phyloP scores from a whole-genome alignment of 2,113 vertebrate species.

The Psettodes erumei region DNA sequence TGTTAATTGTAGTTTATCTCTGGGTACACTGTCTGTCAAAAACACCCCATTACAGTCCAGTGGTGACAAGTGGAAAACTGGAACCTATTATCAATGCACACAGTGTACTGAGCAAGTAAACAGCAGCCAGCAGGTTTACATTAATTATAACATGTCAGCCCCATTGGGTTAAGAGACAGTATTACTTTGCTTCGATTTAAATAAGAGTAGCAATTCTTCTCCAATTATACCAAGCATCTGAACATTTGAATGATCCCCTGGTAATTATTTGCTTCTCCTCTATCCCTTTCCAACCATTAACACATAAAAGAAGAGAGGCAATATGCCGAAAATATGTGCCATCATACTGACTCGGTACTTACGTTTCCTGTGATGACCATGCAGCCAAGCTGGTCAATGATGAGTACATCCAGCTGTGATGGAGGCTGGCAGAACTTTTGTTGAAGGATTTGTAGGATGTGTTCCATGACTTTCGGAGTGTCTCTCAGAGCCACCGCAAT shows the following conservation, averaged over 20 bases:
- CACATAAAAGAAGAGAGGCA: background rate
- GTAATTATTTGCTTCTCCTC: background rate
- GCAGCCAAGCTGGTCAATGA: constrained; percentile 96
- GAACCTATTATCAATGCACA: constrained; percentile 27
- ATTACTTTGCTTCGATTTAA: constrained; percentile 6
- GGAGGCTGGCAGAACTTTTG: constrained; percentile 98
- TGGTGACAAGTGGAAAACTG: constrained; percentile 13
- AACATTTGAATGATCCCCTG: background rate
- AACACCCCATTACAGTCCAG: constrained; percentile 6
- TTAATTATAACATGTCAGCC: constrained; percentile 36
- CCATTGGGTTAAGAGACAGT: constrained; percentile 1
- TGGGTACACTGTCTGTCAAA: background rate
- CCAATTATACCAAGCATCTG: background rate
- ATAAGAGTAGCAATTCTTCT: background rate
- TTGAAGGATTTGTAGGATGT: constrained; percentile 96
- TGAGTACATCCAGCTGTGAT: constrained; percentile 93
- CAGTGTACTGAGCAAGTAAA: constrained; percentile 35
- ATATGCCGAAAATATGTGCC: background rate
- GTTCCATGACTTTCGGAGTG: constrained; percentile 95
- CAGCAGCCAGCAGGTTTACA: constrained; percentile 11
- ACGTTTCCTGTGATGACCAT: constrained; percentile 98
- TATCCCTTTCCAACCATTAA: background rate
- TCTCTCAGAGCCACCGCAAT: constrained; percentile 95
- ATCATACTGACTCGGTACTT: constrained; percentile 62
- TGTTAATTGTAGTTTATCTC: constrained; percentile 32